These are phyloP conservation scores for Apus apus DNA, from an alignment of 2,113 vertebrate genomes.

Conservation along the genomic window DNA sequence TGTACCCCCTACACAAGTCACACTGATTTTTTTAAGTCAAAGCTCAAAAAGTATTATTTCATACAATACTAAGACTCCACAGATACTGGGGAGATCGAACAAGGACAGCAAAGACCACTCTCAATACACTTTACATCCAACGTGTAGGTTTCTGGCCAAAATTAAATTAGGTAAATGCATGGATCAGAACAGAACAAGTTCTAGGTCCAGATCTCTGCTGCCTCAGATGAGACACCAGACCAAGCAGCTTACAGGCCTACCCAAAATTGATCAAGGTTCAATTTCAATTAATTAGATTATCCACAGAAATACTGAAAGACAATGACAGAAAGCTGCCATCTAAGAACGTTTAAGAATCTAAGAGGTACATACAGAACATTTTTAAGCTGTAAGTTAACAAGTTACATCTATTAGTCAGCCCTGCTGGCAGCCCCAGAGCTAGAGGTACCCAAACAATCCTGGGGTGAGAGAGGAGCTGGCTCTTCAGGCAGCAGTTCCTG, in stretches of 20 bases:
- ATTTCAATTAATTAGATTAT: background rate
- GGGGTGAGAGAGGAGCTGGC: accelerated
- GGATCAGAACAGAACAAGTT: accelerated
- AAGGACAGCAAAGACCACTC: background rate
- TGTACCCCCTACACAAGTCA: background rate
- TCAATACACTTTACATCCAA: background rate
- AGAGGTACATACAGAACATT: accelerated
- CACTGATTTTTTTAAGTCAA: background rate
- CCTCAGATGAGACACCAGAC: background rate
- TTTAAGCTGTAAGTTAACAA: background rate
- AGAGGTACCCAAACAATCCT: accelerated
- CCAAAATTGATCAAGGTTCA: background rate
- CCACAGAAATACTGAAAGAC: background rate
- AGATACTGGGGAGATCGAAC: background rate
- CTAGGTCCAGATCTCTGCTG: background rate
- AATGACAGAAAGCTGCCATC: background rate
- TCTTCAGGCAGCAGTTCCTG: background rate
- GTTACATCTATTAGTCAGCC: background rate
- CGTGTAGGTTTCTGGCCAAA: background rate
- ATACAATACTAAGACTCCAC: background rate
- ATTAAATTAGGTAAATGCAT: accelerated
- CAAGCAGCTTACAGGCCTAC: background rate
- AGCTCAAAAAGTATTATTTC: background rate
- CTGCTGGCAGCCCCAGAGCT: background rate
- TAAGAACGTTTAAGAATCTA: no score